Base-by-base conservation (phyloP, 1,140 invertebrate species). In the Drosophila truncata region DNA sequence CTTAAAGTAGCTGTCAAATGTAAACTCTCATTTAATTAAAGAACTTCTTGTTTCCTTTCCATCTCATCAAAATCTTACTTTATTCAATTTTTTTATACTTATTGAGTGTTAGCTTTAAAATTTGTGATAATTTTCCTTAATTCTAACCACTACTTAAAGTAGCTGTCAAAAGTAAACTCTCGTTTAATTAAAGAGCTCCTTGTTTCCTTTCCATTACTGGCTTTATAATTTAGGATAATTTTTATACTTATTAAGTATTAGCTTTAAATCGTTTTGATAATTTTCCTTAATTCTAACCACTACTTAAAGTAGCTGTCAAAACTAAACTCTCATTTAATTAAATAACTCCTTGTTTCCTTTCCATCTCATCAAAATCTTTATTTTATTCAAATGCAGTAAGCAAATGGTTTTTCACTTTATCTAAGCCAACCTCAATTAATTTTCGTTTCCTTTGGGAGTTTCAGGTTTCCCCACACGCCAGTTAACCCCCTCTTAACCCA, bases 401-500 rank as follows among this genome's bases (percentile, higher is more conserved):
- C 54, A 59, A 55, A 55, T 31, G 23, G 33, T 20, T 35, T 25
- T 16, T 35, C 54, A 63, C 25, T 23, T 54, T 54, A 54, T 61
- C 27, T 33, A 31, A 55, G 52, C 52, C 20, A 55, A 55, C 52
- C 33, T 37, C 33, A 37, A 55, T 55, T 55, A 9, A 6, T 55
- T 55, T 55, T 37, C 20, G 16, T 41, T 63, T 29, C n/a, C 27
- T 4, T 46, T 11, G 6, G n/a, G n/a, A n/a, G n/a, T n/a, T 61
- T 29, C 13, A 2, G 18, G 18, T 29, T n/a, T 23, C 25, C 33
- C 25, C 25, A 55, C 52, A 25, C 20, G 14, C 13, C 33, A 55
- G 52, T 37, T 63, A 63, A 63, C 60, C 60, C 60, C 35, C 35
- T 25, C 14, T 58, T 27, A 23, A 60, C 25, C 52, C 61, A 59